A percentile compares a stretch with the other conserved stretches of the same genome.
These are phyloP conservation scores for Onychorhynchus coronatus DNA, from an alignment of 2,113 vertebrate genomes.

Conservation along the genomic window DNA sequence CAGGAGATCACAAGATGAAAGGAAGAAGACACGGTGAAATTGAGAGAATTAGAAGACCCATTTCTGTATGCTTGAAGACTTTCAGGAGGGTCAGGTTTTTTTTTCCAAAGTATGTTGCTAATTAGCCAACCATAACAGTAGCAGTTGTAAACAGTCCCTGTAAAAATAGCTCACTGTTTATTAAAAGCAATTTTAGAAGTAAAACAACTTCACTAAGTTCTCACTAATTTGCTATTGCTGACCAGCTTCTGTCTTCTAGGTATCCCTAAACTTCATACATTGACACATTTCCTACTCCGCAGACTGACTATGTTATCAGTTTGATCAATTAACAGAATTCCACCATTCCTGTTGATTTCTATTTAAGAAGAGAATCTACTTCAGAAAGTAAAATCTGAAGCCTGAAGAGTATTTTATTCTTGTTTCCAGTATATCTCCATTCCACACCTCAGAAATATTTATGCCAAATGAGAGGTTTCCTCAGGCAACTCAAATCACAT, in stretches of 20 bases:
- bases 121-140: neutral
- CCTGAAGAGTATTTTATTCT: neutral
- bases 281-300: neutral
- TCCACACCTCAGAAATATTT: neutral
- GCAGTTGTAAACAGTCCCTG: neutral
- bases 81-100: neutral
- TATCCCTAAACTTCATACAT: neutral
- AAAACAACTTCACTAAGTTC: neutral
- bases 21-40: neutral
- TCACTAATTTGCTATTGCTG: neutral
- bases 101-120: neutral
- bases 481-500: neutral
- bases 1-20: neutral
- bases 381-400: neutral
- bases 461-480: neutral
- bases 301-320: neutral
- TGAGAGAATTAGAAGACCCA: neutral
- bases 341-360: neutral
- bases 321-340: neutral
- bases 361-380: neutral
- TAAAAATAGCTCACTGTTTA: neutral
- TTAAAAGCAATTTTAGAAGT: neutral
- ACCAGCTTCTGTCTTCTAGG: neutral
- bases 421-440: neutral
- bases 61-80: neutral